Percentiles rank a stretch among this genome's conserved stretches.
These are phyloP conservation scores for Pheosia tremula DNA, from an alignment of 2,888 invertebrate genomes.

Conservation along the genomic window DNA sequence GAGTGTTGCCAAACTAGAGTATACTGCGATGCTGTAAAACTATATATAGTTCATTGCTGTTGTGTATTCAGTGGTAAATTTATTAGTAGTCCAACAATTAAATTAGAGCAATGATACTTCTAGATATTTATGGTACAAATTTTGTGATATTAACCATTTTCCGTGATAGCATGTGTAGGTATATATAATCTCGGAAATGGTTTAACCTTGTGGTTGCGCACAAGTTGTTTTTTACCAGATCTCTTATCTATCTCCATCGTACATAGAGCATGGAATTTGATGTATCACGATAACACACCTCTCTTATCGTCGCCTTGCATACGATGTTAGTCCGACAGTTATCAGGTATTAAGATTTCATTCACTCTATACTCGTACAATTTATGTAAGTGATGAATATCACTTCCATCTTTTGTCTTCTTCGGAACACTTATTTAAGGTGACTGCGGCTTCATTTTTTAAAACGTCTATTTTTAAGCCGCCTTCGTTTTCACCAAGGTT, in stretches of 20 bases:
- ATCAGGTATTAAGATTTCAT: slow-evolving; percentile 36
- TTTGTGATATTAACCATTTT: too few relatives aligned
- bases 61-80: too few relatives aligned
- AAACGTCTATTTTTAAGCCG: slow-evolving; percentile 24
- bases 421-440: slow-evolving; percentile 12
- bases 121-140: too few relatives aligned
- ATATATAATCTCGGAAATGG: slow-evolving; percentile 7
- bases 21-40: slow-evolving; percentile 35
- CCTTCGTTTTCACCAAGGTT: slow-evolving; percentile 25
- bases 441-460: slow-evolving; percentile 11
- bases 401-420: slow-evolving; percentile 23
- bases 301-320: slow-evolving; percentile 46
- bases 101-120: too few relatives aligned
- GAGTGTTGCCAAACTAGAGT: slow-evolving; percentile 51
- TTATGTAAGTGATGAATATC: slow-evolving; percentile 24
- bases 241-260: slow-evolving; percentile 38
- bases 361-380: slow-evolving; percentile 26
- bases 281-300: slow-evolving; percentile 45
- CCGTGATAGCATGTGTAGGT: background rate
- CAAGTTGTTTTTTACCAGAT: slow-evolving; percentile 33
- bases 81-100: too few relatives aligned
- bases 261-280: slow-evolving; percentile 41
- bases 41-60: slow-evolving; percentile 14
- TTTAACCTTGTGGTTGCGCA: slow-evolving; percentile 31
- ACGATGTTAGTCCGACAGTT: slow-evolving; percentile 27